Conservation (phyloP, 2,888 invertebrate species). For the Timema podura region DNA sequence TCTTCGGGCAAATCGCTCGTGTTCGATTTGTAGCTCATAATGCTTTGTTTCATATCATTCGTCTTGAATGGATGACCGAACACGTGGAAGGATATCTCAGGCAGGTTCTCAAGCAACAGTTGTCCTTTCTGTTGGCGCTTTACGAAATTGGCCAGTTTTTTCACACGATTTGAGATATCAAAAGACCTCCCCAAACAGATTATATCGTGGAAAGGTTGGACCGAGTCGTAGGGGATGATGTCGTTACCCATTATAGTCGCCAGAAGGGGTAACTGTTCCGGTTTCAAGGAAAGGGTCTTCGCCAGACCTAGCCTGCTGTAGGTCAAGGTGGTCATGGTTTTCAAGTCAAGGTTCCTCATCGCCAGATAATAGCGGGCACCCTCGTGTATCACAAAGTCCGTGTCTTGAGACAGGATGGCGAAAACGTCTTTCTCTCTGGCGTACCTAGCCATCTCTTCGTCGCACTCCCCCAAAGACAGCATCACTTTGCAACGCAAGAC, state of each 20-base stretch:
- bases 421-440: not conserved
- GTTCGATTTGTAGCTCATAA: not conserved
- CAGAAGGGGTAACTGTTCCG: not conserved
- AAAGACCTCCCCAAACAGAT: not conserved
- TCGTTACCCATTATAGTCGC: not conserved
- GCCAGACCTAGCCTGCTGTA: not conserved
- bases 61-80: too few relatives aligned
- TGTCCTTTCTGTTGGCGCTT: too few relatives aligned
- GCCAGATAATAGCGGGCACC: not conserved
- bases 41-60: not conserved
- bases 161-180: too few relatives aligned
- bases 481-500: not conserved
- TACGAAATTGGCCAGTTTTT: too few relatives aligned
- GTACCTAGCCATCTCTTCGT: not conserved
- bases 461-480: not conserved
- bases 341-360: not conserved
- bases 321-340: not conserved
- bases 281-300: not conserved
- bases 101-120: too few relatives aligned
- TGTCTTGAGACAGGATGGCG: not conserved
- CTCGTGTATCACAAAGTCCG: not conserved
- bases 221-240: not conserved
- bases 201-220: not conserved
- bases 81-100: too few relatives aligned
- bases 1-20: not conserved